Base-by-base conservation (phyloP, 2,113 vertebrate genomes). In the Etheostoma cragini region DNA sequence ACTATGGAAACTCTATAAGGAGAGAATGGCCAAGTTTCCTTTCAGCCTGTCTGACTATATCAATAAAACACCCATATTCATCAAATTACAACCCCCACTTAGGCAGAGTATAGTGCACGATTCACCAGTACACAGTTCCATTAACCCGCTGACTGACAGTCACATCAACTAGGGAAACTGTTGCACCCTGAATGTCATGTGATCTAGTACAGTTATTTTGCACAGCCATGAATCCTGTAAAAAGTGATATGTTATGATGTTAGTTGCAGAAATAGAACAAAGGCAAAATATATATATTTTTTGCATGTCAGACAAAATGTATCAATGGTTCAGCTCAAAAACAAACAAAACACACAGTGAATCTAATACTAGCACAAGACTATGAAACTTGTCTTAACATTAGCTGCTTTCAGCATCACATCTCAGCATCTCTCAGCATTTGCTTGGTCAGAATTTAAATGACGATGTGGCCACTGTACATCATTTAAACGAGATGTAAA, bases 41-140 rank as follows among this genome's bases (percentile, higher is more conserved):
- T 68, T 81, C 71, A 46, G 67, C 54, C 38, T 13, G 57, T 81
- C 50, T 56, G 35, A 62, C 68, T 70, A 64, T 81, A 89, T 86
- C 74, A 85, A 86, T 84, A 71, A 84, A 87, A 83, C 89, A 85
- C 53, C 58, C 3, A 78, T 72, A 84, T 90, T 93, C 46, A 83
- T 90, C 71, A 81, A 30, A 86, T 87, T 89, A 89, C 82, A 57
- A 63, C 38, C 22, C 22, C 58, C 21, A 76, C 61, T 62, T 15
- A 65, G 16, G 24, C 47, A 67, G 63, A 84, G 54, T 53, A 57
- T 56, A 76, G 52, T 1, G 24, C 85, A 63, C 11, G 3, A 26
- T 38, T 58, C 33, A 33, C 21, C 24, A 63, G 13, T 45, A 6
- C 35, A 50, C n/a, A 46, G 42, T 12, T 56, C n/a, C 33, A 70